Base-by-base conservation (phyloP, 30 jellyfish, hydroid and myxozoan genomes). In the Turritopsis dohrnii region DNA sequence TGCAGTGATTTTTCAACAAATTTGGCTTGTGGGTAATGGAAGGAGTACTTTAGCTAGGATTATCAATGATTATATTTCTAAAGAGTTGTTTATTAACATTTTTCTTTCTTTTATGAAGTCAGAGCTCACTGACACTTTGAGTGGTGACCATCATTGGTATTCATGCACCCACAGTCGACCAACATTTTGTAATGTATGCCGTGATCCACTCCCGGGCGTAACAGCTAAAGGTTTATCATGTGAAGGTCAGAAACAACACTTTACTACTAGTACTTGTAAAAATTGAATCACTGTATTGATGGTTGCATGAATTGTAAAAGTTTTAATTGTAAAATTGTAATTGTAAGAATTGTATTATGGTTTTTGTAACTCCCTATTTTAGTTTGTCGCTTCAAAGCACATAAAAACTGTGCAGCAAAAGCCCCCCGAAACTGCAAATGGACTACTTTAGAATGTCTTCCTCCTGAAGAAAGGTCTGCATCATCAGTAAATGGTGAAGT, bases 91-190 rank as follows among this genome's bases (percentile, higher is more conserved):
- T 29, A 17, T 76, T 76, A n/a, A 27, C 25, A 76, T 76, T 21
- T 16, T 18, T 21, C 16, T 74, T 53, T 74, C 30, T 73, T 75
- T 28, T 86, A 75, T 86, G 53, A 81, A 91, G 97, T 80, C 85
- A 18, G 97, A 91, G 65, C 77, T 91, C 66, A 83, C 97, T 79
- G 97, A 91, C 80, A 69, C 91, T 52, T 83, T 86, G 86, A 80
- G 94, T 82, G 96, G 98, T 1, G 95, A 83, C 76, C 98, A 93
- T 76, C 98, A 89, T 80, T 93, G 98, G 98, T 93, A 85, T 81
- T 88, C 96, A 20, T 88, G 97, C 20, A 88, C 94, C 22, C 98
- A 93, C 88, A 93, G 96, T 84, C 96, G 98, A 20, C 98, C 96
- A 28, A 93, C 96, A 22, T 93, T 86, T 80, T 93, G 98, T 79